Conservation (phyloP, 2,797 vertebrate species). For the Florisuga fusca region DNA sequence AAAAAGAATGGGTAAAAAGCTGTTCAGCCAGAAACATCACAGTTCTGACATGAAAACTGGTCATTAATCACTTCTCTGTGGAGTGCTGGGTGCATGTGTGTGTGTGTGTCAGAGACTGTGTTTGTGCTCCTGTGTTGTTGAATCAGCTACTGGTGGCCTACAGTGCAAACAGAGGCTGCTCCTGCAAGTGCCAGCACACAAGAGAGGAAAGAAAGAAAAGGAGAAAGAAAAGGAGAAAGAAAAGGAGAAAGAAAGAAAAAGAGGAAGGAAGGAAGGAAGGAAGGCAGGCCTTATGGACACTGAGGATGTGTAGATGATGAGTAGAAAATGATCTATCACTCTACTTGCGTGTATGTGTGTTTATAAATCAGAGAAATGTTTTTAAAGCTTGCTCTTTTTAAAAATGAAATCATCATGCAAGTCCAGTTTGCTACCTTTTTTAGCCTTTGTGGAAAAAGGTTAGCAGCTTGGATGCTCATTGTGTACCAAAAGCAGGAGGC, state of each 20-base stretch:
- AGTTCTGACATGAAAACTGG: conserved; percentile 31
- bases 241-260: too few relatives aligned
- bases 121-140: background rate
- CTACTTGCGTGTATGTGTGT: background rate
- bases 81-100: background rate
- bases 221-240: background rate
- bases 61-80: conserved; percentile 50
- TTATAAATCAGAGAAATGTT: background rate
- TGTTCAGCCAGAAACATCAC: conserved; percentile 53
- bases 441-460: background rate
- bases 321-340: background rate
- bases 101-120: background rate
- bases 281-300: background rate
- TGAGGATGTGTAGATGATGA: background rate
- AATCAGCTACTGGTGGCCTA: background rate
- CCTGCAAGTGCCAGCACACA: background rate
- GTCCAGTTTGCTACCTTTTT: background rate
- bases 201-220: too few relatives aligned
- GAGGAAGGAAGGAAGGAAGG: too few relatives aligned
- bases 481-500: background rate
- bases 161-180: background rate
- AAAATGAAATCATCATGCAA: background rate
- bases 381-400: background rate
- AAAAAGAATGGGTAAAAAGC: conserved; percentile 42
- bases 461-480: background rate